Conservation (phyloP, 1,140 invertebrate genomes). For the Sminthurinus signatus region DNA sequence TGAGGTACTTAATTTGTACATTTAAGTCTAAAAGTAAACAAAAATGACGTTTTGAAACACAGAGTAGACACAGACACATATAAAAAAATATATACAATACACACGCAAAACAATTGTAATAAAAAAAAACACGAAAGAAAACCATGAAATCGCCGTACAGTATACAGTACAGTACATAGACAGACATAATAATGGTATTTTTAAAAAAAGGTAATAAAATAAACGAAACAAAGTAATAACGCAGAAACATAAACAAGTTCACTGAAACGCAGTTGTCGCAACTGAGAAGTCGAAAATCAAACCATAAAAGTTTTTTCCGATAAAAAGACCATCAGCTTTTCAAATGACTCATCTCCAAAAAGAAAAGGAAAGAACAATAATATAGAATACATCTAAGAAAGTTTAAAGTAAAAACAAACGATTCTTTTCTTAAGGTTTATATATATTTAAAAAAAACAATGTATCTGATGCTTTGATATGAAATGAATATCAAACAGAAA, state of each 20-base stretch:
- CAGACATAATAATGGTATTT: slow-evolving; percentile 17
- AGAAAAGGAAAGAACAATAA: neutral
- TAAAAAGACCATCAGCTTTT: slow-evolving; percentile 32
- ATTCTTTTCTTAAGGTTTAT: neutral
- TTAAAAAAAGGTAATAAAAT: neutral
- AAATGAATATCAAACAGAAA: neutral
- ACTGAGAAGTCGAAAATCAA: slow-evolving; percentile 38
- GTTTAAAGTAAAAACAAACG: neutral
- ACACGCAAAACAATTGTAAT: neutral
- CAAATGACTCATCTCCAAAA: neutral
- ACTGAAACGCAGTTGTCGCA: slow-evolving; percentile 35
- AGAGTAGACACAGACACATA: no score
- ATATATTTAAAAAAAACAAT: neutral
- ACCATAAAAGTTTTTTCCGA: slow-evolving; percentile 37
- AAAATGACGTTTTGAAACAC: no score
- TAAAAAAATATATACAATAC: neutral
- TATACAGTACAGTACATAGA: slow-evolving; percentile 26
- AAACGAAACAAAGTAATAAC: neutral
- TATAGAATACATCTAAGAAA: neutral
- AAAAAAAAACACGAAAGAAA: neutral
- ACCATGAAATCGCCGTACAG: neutral
- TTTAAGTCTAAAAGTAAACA: no score
- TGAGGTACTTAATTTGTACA: no score
- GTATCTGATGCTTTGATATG: neutral
- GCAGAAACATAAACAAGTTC: slow-evolving; percentile 25